Evolutionary conservation across 2,113 vertebrate genomes (phyloP).

Genomic region (Rhea americana): DNA sequence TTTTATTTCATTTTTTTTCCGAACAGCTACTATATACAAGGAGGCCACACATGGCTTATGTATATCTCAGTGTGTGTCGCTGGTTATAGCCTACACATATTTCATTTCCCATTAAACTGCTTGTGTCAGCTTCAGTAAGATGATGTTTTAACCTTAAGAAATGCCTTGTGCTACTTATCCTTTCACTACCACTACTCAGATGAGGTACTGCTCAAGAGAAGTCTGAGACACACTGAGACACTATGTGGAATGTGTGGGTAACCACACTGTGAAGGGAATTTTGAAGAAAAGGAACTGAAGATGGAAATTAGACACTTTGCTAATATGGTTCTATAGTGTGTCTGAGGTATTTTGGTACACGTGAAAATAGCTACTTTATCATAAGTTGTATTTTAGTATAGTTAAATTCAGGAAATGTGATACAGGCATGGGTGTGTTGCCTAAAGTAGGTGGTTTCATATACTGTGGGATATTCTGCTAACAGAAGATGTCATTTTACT

Average conservation of each 20-base stretch:
- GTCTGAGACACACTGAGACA: rapidly evolving
- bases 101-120: not conserved
- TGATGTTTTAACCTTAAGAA: not conserved
- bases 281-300: not conserved
- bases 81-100: not conserved
- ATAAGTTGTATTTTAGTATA: not conserved
- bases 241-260: not conserved
- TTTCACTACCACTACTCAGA: not conserved
- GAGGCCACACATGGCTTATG: not conserved
- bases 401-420: not conserved
- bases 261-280: not conserved
- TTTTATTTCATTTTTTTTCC: not conserved
- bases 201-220: rapidly evolving
- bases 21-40: not conserved
- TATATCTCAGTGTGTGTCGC: not conserved
- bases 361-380: not conserved
- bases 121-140: not conserved
- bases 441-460: not conserved
- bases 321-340: not conserved
- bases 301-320: not conserved
- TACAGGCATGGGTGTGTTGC: not conserved
- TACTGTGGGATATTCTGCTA: not conserved
- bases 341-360: not conserved
- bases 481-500: not conserved
- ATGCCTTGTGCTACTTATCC: not conserved